Base-by-base conservation (phyloP, 2,888 invertebrate species). In the Latrodectus hesperus region DNA sequence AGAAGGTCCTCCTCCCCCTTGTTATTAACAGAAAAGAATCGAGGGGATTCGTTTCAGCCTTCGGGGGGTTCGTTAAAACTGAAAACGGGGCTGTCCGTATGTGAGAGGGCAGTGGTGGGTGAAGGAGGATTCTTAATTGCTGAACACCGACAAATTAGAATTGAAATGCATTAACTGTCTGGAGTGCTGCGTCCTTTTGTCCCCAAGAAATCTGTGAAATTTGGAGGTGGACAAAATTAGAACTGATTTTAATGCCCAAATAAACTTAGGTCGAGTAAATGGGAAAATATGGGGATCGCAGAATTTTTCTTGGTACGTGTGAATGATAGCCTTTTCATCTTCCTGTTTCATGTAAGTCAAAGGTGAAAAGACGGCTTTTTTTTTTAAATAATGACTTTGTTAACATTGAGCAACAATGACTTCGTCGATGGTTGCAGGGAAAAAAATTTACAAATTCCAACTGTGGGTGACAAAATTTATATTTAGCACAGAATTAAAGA, bases 51-150 rank as follows among this genome's bases (percentile, higher is more conserved):
- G 55, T 70, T 78, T 78, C 78, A 38, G 80, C 26, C 81, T 73
- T 67, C 38, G 49, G 67, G 81, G 81, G 26, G 73, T 81, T 81
- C 74, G 81, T 81, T 81, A 81, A 81, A 81, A 81, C 73, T 81
- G 73, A 64, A 81, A 81, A 73, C n/a, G n/a, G 71, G 67, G 81
- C 17, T 51, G 71, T 14, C n/a, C 55, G 14, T 60, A 64, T 49
- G 22, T 12, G 55, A 53, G 26, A 70, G 70, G 70, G 80, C 2
- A 6, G 6, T 11, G n/a, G 60, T 6, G 60, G n/a, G 14, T 60
- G 16, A 11, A 11, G 60, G 60, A 60, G 60, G 10, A 60, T 67
- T 74, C 67, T 81, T 81, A 81, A 81, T 81, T 81, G 81, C 73
- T 53, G 81, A 73, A 81, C 73, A 73, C 65, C 67, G 64, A 73